Percentiles rank a stretch among this genome's conserved stretches.
These are phyloP conservation scores for Yponomeuta sedellus DNA, from an alignment of 2,888 invertebrate genomes.

Conservation along the genomic window DNA sequence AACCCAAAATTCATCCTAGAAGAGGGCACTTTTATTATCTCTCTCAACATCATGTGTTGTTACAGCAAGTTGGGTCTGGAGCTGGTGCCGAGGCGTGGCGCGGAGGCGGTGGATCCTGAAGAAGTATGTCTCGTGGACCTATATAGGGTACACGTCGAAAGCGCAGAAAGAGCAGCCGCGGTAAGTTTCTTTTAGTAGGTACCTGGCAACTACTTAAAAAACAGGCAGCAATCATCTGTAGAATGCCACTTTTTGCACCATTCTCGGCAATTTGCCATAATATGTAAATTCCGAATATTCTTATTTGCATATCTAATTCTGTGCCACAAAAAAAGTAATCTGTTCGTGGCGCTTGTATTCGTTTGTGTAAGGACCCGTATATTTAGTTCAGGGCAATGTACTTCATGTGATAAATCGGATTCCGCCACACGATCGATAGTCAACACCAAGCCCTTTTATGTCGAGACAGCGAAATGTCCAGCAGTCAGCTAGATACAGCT, in stretches of 20 bases:
- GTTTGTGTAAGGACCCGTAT: neutral
- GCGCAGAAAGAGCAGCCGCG: constrained; percentile 83
- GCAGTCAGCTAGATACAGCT: constrained; percentile 3
- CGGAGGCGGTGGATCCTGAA: constrained; percentile 93
- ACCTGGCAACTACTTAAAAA: neutral
- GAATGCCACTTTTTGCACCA: neutral
- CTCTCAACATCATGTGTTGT: constrained; percentile 20
- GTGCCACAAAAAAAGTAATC: neutral
- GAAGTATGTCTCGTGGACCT: constrained; percentile 92
- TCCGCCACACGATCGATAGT: neutral
- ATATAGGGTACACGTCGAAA: constrained; percentile 86
- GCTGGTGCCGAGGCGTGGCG: constrained; percentile 92
- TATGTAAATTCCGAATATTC: neutral
- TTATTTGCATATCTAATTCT: neutral
- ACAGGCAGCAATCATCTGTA: neutral
- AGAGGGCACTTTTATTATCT: neutral
- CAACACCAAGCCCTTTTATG: neutral
- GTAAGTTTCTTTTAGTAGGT: constrained; percentile 67
- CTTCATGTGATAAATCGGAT: neutral
- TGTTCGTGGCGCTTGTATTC: neutral
- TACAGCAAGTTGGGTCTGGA: constrained; percentile 92
- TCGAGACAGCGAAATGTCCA: constrained; percentile 2
- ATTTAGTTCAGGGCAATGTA: neutral
- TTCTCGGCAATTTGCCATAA: neutral
- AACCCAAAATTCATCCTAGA: no score